Percentiles rank a stretch among this genome's conserved stretches.
Evolutionary conservation across 2,797 vertebrate genomes (phyloP).

Genomic region (Trematomus bernacchii): DNA sequence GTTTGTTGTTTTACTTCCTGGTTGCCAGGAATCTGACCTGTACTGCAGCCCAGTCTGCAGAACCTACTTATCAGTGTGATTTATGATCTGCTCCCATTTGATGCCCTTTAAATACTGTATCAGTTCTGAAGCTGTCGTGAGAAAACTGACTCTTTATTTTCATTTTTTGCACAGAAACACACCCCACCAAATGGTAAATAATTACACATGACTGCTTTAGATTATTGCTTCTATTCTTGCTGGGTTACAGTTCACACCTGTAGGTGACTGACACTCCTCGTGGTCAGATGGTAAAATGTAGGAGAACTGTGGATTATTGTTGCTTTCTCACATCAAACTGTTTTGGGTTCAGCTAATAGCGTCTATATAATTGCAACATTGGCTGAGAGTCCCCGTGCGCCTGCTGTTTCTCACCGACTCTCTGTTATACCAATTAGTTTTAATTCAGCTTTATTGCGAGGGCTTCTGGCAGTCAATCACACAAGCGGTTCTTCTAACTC

Average conservation of each 20-base stretch:
- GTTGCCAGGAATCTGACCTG: constrained; percentile 51
- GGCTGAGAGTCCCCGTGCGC: constrained; percentile 21
- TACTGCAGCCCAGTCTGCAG: constrained; percentile 22
- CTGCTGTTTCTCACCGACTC: constrained; percentile 55
- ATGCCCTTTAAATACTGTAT: constrained; percentile 8
- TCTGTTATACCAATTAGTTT: constrained; percentile 46
- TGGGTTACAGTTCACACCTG: constrained; percentile 39
- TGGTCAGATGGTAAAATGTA: constrained; percentile 38
- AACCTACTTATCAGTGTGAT: constrained; percentile 31
- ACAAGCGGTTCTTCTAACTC: constrained; percentile 42
- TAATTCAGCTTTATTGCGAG: constrained; percentile 44
- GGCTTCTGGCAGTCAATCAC: constrained; percentile 42
- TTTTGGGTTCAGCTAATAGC: constrained; percentile 48
- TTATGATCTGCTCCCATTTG: constrained; percentile 23
- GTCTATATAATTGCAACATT: constrained; percentile 46
- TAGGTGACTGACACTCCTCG: constrained; percentile 57
- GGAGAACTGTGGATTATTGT: constrained; percentile 54
- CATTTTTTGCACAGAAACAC: constrained; percentile 19
- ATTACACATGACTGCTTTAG: constrained; percentile 34
- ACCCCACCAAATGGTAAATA: constrained; percentile 35
- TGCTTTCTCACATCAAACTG: constrained; percentile 36
- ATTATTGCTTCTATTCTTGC: constrained; percentile 45
- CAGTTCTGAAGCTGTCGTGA: constrained; percentile 1
- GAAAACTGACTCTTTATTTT: constrained; percentile 35
- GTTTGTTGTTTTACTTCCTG: constrained; percentile 55